phyloP scores from a whole-genome alignment of 1,140 invertebrate species.

The Eumeta japonica region DNA sequence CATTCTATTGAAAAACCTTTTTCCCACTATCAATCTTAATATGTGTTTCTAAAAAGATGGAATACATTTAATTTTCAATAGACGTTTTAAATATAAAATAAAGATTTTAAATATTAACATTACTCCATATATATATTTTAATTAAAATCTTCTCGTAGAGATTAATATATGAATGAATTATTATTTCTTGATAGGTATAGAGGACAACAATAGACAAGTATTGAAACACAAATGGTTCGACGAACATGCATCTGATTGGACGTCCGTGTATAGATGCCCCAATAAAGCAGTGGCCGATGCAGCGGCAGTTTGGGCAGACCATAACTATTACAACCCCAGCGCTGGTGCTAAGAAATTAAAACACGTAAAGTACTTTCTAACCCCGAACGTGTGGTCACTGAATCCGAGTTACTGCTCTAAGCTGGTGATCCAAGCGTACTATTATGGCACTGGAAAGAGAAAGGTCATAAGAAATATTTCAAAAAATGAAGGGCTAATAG shows the following conservation, averaged over 20 bases:
- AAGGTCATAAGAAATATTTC: conserved; percentile 23
- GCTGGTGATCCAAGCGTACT: conserved; percentile 33
- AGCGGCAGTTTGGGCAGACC: conserved; percentile 29
- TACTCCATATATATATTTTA: too few species aligned
- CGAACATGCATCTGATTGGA: conserved; percentile 29
- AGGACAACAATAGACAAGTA: conserved; percentile 27
- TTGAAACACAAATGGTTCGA: conserved; percentile 30
- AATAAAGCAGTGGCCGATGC: conserved; percentile 15
- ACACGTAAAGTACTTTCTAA: conserved; percentile 26
- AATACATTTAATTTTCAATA: too few species aligned
- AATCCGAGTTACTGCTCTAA: conserved; percentile 38
- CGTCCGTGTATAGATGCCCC: conserved; percentile 26
- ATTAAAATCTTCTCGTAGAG: too few species aligned
- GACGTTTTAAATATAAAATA: too few species aligned
- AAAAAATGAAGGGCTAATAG: conserved; percentile 16
- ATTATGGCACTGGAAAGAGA: conserved; percentile 26
- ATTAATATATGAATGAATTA: too few species aligned
- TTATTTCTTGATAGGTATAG: conserved; percentile 21
- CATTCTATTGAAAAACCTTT: too few species aligned
- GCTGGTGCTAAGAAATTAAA: conserved; percentile 25
- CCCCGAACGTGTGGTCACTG: conserved; percentile 18
- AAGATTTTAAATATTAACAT: too few species aligned
- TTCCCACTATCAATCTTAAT: too few species aligned
- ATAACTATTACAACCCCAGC: conserved; percentile 27
- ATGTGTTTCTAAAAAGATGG: too few species aligned